phyloP scores from a whole-genome alignment of 2,113 vertebrate genomes.

The Saimiri boliviensis region DNA sequence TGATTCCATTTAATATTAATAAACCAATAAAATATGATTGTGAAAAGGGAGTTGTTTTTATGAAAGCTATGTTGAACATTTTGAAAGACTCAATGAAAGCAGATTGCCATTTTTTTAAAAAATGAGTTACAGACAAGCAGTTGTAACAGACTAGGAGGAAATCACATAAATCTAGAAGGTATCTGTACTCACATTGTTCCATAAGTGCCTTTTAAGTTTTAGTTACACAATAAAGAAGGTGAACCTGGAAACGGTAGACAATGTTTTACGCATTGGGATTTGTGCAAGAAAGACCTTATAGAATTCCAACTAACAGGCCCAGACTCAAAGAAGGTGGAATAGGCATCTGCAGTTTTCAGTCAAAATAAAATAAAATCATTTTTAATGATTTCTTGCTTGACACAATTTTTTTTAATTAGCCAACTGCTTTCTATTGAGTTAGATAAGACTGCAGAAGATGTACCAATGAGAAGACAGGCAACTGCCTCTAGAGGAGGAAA shows the following conservation, averaged over 20 bases:
- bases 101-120: neutral
- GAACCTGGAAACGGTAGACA: neutral
- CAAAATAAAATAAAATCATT: constrained; percentile 47
- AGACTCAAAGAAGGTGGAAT: neutral
- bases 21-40: constrained; percentile 59
- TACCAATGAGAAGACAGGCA: neutral
- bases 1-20: constrained; percentile 66
- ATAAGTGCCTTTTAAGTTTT: neutral
- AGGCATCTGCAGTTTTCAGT: neutral
- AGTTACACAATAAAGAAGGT: neutral
- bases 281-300: neutral
- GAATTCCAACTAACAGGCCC: neutral
- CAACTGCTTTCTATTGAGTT: neutral
- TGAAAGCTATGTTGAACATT: constrained; percentile 43
- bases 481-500: neutral
- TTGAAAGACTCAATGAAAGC: constrained; percentile 54
- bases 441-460: neutral
- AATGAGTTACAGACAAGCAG: constrained; percentile 38
- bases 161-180: constrained; percentile 35
- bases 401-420: neutral
- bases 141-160: constrained; percentile 46
- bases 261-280: neutral
- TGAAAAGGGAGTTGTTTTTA: constrained; percentile 51
- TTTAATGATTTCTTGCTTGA: constrained; percentile 17
- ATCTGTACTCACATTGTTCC: neutral